Percentiles rank a stretch among this genome's conserved stretches.
phyloP scores from a whole-genome alignment of 2,113 vertebrate species.

The Microtus montanus region DNA sequence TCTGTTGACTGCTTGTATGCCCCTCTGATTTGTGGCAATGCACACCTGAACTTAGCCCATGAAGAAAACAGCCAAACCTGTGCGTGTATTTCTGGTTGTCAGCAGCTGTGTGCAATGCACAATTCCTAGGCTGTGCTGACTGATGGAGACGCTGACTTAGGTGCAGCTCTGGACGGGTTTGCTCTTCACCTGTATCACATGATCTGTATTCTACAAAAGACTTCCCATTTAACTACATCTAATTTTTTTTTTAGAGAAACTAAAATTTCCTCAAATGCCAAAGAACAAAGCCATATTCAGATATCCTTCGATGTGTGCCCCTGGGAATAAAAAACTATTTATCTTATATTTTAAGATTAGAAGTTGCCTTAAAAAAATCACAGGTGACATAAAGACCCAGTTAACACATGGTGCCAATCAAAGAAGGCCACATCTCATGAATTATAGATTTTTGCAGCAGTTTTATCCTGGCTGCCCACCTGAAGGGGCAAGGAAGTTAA shows the following conservation, averaged over 20 bases:
- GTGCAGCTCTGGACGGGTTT: constrained; percentile 73
- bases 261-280: constrained; percentile 73
- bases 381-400: constrained; percentile 74
- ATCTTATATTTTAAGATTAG: constrained; percentile 79
- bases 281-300: constrained; percentile 71
- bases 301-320: constrained; percentile 70
- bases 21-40: constrained; percentile 60
- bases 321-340: constrained; percentile 65
- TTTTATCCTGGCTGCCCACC: constrained; percentile 60
- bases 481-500: constrained; percentile 63
- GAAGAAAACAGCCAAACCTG: constrained; percentile 79
- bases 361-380: constrained; percentile 65
- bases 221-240: constrained; percentile 67
- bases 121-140: constrained; percentile 73
- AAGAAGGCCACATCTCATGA: constrained; percentile 70
- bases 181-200: constrained; percentile 73
- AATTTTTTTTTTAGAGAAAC: constrained; percentile 78
- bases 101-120: constrained; percentile 51
- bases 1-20: constrained; percentile 57
- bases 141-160: constrained; percentile 70
- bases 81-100: constrained; percentile 75
- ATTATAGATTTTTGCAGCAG: constrained; percentile 69
- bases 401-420: constrained; percentile 62
- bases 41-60: constrained; percentile 20
- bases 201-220: constrained; percentile 67